These are phyloP conservation scores for Ammospiza caudacuta DNA, from an alignment of 2,113 vertebrate genomes.

Conservation along the genomic window DNA sequence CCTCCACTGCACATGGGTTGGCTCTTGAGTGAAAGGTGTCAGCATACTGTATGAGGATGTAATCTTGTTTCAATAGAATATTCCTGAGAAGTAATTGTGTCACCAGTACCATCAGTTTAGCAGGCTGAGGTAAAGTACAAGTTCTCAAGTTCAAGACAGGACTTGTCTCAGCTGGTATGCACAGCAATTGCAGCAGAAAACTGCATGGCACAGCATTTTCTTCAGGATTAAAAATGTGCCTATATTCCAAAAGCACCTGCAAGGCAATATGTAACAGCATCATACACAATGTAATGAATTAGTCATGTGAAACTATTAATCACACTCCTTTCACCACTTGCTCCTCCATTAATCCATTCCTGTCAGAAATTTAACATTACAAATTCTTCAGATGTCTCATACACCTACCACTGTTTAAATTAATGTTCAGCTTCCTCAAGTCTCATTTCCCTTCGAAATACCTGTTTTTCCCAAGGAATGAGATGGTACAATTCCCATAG, in stretches of 20 bases:
- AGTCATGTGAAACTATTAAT: conserved; percentile 61
- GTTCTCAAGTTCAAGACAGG: background rate
- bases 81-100: background rate
- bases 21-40: background rate
- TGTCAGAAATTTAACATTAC: conserved; percentile 32
- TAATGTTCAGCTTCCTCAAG: background rate
- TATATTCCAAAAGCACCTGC: background rate
- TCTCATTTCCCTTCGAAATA: background rate
- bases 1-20: background rate
- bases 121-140: background rate
- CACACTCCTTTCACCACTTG: conserved; percentile 1
- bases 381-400: conserved; percentile 9
- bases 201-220: conserved; percentile 3
- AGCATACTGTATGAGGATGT: fast-evolving
- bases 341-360: conserved; percentile 25
- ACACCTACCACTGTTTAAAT: conserved; percentile 28
- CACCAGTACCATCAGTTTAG: background rate
- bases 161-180: background rate
- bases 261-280: conserved; percentile 18
- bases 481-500: background rate
- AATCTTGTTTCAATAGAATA: background rate
- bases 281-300: conserved; percentile 43
- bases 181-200: background rate
- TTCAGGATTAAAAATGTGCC: conserved; percentile 14
- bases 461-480: background rate